These are phyloP conservation scores for Drosophila insularis DNA, from an alignment of 1,140 invertebrate species.

Conservation along the genomic window DNA sequence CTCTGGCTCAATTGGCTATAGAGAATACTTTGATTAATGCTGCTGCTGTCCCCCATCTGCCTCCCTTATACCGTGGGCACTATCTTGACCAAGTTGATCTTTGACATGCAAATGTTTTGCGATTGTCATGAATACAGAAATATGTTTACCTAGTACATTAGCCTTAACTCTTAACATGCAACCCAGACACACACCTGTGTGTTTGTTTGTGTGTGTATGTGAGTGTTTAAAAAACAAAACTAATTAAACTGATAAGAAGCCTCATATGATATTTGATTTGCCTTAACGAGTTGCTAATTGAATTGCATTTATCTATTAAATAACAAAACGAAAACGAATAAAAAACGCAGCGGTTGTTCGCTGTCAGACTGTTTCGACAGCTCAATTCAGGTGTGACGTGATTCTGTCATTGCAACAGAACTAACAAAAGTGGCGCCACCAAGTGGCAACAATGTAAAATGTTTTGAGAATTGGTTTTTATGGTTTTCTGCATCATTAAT, in stretches of 20 bases:
- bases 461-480: slow-evolving; percentile 41
- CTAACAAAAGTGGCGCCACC: slow-evolving; percentile 29
- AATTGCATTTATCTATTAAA: slow-evolving; percentile 23
- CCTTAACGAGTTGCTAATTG: slow-evolving; percentile 38
- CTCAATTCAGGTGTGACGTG: slow-evolving; percentile 67
- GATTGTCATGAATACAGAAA: slow-evolving; percentile 12
- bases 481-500: slow-evolving; percentile 54
- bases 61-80: not conserved
- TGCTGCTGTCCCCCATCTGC: not conserved
- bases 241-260: slow-evolving; percentile 45
- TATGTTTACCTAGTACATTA: not conserved
- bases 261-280: slow-evolving; percentile 1
- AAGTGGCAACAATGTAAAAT: slow-evolving; percentile 50
- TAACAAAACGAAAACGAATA: not conserved
- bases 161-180: slow-evolving; percentile 36
- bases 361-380: slow-evolving; percentile 49
- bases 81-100: slow-evolving; percentile 50
- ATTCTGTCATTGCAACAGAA: slow-evolving; percentile 25
- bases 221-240: not conserved
- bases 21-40: slow-evolving; percentile 69
- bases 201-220: too few species aligned
- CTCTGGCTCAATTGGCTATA: slow-evolving; percentile 27
- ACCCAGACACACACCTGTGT: slow-evolving; percentile 43
- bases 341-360: slow-evolving; percentile 13
- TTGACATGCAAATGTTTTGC: slow-evolving; percentile 46